Conservation (phyloP, 2,797 vertebrate species). For the Eurystomus glaucurus region DNA sequence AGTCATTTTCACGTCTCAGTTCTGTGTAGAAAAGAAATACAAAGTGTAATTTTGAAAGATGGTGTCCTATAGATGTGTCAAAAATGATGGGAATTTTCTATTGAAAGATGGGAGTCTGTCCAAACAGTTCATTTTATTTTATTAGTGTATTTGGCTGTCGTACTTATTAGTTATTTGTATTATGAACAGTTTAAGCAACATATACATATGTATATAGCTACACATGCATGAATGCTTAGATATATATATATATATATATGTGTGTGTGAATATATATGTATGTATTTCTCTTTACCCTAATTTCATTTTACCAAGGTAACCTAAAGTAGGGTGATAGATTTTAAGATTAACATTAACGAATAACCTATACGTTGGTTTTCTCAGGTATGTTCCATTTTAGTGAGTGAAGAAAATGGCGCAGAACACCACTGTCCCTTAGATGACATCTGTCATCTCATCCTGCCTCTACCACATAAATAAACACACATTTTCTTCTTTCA, state of each 20-base stretch:
- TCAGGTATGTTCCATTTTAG: not conserved
- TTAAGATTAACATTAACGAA: not conserved
- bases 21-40: constrained; percentile 4
- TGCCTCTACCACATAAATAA: not conserved
- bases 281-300: not conserved
- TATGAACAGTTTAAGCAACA: not conserved
- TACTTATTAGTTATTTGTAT: not conserved
- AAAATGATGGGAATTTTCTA: constrained; percentile 11
- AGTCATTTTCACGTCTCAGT: constrained; percentile 47
- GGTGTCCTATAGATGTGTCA: not conserved
- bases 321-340: not conserved
- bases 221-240: not conserved
- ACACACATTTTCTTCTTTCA: not conserved
- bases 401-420: not conserved
- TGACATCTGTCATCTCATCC: not conserved
- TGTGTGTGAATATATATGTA: too few species aligned
- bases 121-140: not conserved
- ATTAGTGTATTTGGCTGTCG: not conserved
- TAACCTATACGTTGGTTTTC: not conserved
- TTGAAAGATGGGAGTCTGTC: not conserved
- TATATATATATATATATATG: too few species aligned
- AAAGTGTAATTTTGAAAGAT: constrained; percentile 17
- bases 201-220: not conserved
- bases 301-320: not conserved
- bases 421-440: not conserved